Evolutionary conservation across 2,797 vertebrate genomes (phyloP), one percentile per base, ranked within the genome.

Genomic region (Poecilia velifera): DNA sequence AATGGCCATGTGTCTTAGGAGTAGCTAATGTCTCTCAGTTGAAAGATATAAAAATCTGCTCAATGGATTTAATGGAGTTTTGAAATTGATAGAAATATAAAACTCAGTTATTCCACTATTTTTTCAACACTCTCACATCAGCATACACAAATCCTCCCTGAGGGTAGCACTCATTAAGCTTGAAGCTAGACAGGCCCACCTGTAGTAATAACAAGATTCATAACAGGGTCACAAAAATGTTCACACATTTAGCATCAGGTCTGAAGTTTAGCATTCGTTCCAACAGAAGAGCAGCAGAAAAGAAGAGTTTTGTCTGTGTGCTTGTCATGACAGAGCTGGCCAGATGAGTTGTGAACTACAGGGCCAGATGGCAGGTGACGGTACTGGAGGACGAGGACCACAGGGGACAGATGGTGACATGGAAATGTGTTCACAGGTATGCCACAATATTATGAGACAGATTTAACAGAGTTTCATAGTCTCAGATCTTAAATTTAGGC

Each of bases 291-390:
- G 79, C 62, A 78, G 73, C 72, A 31, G 64, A 47, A 55, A 76
- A 62, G 76, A 51, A 55, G 76, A 62, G 79, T 81, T 88, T 78
- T 71, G 82, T 89, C 68, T 39, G 74, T 1, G 34, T 80, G 81
- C n/a, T 76, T 83, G 87, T 88, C 82, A 77, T 13, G 59, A 80
- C 80, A 85, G 71, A 87, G 57, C 49, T 28, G 62, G 49, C 75
- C 84, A 86, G 80, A 84, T 84, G 86, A 89, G 80, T 86, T 75
- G 62, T 80, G 85, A 85, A 80, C 82, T 18, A 18, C 78, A 76
- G 74, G 28, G 76, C 80, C 92, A 92, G 89, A 93, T 92, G 88
- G 87, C 76, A 84, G 90, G 82, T 91, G 86, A 89, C 13, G n/a
- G 46, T 62, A 79, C 55, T 55, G 81, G 41, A 77, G 80, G 87